A percentile compares a stretch with the other conserved stretches of the same genome.
Conservation (phyloP, 2,888 invertebrate genomes). For the Amiota minor region DNA sequence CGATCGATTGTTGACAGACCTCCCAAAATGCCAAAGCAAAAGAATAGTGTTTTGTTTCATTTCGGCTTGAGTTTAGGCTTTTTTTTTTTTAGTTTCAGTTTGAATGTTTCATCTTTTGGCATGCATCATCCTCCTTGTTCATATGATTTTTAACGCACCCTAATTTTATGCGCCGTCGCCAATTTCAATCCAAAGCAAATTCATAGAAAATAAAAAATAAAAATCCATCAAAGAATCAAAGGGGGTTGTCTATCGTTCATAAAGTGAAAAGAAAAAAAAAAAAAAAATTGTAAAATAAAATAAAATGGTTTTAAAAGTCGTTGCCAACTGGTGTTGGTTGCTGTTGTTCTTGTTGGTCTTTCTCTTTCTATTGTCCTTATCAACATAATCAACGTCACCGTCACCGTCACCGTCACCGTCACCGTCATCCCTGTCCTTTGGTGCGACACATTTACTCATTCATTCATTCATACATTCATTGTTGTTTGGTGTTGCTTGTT, state of each 20-base stretch:
- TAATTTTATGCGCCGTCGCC: conserved; percentile 36
- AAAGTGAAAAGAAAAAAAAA: not conserved
- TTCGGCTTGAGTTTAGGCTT: conserved; percentile 24
- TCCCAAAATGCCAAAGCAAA: conserved; percentile 30
- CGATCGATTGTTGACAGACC: conserved; percentile 7
- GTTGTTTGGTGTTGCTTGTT: conserved; percentile 70
- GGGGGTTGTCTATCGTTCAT: not conserved
- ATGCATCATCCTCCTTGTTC: not conserved
- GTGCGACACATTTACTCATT: not conserved
- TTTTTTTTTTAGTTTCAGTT: conserved; percentile 7
- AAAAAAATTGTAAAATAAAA: not conserved
- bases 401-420: conserved; percentile 24
- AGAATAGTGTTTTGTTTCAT: conserved; percentile 34
- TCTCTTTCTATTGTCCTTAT: not conserved
- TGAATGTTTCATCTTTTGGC: conserved; percentile 11
- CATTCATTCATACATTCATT: conserved; percentile 41
- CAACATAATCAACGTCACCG: not conserved
- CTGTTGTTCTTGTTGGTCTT: conserved; percentile 10
- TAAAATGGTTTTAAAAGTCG: conserved; percentile 28
- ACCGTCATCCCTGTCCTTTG: not conserved
- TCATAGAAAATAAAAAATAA: too few relatives aligned
- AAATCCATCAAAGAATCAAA: too few relatives aligned
- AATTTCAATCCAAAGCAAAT: conserved; percentile 17
- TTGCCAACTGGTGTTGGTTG: conserved; percentile 13
- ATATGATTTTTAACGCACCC: conserved; percentile 36